Evolutionary conservation across 2,888 invertebrate species (phyloP), one percentile per base, ranked within the genome.

Genomic region (Andrena chrysosceles): DNA sequence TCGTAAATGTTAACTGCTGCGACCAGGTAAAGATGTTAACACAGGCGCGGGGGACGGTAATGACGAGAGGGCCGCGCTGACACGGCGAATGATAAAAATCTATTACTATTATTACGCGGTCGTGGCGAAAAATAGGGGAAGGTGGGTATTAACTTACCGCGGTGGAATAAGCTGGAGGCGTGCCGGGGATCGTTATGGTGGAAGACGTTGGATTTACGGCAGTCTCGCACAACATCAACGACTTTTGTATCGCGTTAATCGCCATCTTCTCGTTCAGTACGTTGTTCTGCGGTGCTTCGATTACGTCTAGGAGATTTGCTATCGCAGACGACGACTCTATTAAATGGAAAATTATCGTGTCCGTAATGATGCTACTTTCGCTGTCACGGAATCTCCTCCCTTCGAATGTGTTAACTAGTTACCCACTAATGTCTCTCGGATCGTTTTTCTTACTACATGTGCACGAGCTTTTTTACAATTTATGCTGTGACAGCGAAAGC

Each of bases 241-340:
- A 97, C 93, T 97, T 97, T 92, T 98, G 97, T 91, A 99, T 99
- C 64, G 97, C 98, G 92, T 97, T 97, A 85, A 99, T 99, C 42
- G 95, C 95, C 94, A 96, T 96, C 93, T 97, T 97, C 92, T 97
- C 97, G 91, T 96, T 96, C 90, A 96, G 94, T 74, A 94, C 95
- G 76, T 91, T 92, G 77, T 92, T 92, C 72, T 93, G 91, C 83
- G 93, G 92, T 71, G 93, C 90, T 90, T 94, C 94, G 62, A 94
- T 93, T 56, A 91, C 93, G 83, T 95, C 95, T 87, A 95, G 90
- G 77, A 95, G 89, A 87, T 94, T 94, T 84, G 92, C 93, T 87
- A 94, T 91, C 73, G 93, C 92, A 77, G 93, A 92, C 79, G 93
- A 92, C 79, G 91, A 91, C 88, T 93, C 92, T 91, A 81, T 81